Evolutionary conservation across 2,797 vertebrate genomes (phyloP).

Genomic region (Falco naumanni): DNA sequence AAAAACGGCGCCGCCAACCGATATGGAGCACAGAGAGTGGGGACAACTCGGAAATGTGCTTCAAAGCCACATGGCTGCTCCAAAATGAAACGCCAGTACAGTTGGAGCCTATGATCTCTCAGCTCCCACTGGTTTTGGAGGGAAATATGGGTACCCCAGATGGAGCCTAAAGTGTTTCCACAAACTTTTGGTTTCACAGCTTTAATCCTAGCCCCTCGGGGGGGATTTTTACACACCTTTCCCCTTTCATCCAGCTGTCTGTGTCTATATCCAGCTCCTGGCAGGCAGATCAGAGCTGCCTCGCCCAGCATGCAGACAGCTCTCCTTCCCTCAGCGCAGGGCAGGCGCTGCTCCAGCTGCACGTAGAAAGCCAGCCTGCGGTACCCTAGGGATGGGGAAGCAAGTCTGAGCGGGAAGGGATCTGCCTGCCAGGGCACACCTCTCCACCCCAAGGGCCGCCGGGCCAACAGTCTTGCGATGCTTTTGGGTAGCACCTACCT

Average conservation of each 20-base stretch:
- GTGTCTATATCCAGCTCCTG: slow-evolving; percentile 7
- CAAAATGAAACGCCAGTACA: background rate
- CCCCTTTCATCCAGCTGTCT: slow-evolving; percentile 23
- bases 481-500: background rate
- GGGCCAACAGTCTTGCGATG: background rate
- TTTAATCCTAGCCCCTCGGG: background rate
- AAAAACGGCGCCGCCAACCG: rapidly evolving
- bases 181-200: background rate
- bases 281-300: background rate
- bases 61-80: background rate
- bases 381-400: background rate
- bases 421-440: background rate
- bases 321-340: background rate
- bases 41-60: background rate
- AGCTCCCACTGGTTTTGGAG: background rate
- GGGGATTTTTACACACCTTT: slow-evolving; percentile 22
- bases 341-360: background rate
- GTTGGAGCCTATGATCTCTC: background rate
- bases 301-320: background rate
- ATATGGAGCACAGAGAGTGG: rapidly evolving
- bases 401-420: background rate
- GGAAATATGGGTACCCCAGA: background rate
- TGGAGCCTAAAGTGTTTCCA: background rate
- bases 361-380: background rate
- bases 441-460: background rate